phyloP scores from a whole-genome alignment of 2,888 invertebrate species.

The Lasioglossum vierecki region DNA sequence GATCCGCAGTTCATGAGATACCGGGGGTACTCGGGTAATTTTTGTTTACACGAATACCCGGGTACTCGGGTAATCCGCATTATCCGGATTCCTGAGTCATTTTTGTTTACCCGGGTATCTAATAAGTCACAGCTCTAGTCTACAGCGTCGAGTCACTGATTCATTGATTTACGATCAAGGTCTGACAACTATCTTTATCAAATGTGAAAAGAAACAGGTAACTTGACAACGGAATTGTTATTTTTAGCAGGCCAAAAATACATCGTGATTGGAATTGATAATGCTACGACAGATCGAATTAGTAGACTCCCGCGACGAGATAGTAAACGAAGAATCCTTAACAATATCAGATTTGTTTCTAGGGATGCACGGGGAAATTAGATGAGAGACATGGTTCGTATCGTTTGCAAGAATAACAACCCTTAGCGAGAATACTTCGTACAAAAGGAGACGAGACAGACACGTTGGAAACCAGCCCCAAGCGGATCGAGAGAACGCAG shows the following conservation, averaged over 20 bases:
- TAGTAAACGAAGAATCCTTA: neutral
- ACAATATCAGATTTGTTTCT: neutral
- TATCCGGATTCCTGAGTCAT: too few relatives aligned
- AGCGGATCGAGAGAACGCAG: neutral
- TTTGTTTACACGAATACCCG: too few relatives aligned
- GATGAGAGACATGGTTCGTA: neutral
- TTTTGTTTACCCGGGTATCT: too few relatives aligned
- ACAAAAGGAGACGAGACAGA: neutral
- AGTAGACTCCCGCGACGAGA: neutral
- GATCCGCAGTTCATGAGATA: too few relatives aligned
- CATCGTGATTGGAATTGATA: neutral
- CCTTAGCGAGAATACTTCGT: neutral
- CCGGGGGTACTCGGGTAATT: too few relatives aligned
- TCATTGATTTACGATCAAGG: neutral
- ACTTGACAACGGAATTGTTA: neutral
- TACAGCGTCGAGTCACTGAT: neutral
- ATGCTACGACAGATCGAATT: neutral
- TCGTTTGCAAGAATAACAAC: neutral
- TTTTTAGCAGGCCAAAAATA: neutral
- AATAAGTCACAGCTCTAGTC: neutral
- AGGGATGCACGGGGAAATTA: neutral
- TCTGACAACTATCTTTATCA: neutral
- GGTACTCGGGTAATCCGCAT: too few relatives aligned
- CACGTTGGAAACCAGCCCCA: constrained; percentile 11
- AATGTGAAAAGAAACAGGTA: neutral